Evolutionary conservation across 2,113 vertebrate species (phyloP), one percentile per base, ranked within the genome.

Genomic region (Dendrocopos noguchii): DNA sequence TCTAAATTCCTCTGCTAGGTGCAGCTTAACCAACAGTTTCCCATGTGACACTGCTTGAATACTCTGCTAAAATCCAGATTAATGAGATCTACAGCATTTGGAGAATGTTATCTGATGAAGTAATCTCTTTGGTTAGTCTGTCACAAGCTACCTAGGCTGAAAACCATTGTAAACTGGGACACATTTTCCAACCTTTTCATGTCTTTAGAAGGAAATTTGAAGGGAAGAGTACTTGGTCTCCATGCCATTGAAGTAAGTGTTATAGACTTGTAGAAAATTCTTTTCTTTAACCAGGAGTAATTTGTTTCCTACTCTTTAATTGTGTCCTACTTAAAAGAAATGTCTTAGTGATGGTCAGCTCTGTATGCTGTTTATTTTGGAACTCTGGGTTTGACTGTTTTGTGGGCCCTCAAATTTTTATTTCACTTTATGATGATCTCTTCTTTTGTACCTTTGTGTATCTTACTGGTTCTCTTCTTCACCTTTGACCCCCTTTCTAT

Each of bases 1-100:
- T 83, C 79, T 52, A 33, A 82, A 56, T 66, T 85, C 59, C 87
- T 55, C 42, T 77, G 27, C 56, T 52, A 20, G 27, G 20, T 68
- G 28, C 59, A 42, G 93, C 79, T 95, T 91, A 92, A n/a, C 63
- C 56, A 31, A 5, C 0, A 0, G 21, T 72, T 82, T 73, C 59
- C 94, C 93, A 71, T 1, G 67, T 85, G 94, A 77, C 55, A 4
- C 52, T 66, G 84, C 59, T 82, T 82, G 84, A 94, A 46, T 19
- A 22, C 81, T 46, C 59, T 63, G 78, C 81, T 91, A 61, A 95
- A 89, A 42, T 66, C 95, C 91, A 50, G 84, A 89, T 94, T 95
- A 95, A 55, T 50, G 84, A 77, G 87, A 94, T 94, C 84, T 71
- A 36, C 81, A 67, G 90, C 67, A 4, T 55, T 94, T 92, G 72